Evolutionary conservation across 1,140 invertebrate species (phyloP).

Genomic region (Drosophila equinoxialis): DNA sequence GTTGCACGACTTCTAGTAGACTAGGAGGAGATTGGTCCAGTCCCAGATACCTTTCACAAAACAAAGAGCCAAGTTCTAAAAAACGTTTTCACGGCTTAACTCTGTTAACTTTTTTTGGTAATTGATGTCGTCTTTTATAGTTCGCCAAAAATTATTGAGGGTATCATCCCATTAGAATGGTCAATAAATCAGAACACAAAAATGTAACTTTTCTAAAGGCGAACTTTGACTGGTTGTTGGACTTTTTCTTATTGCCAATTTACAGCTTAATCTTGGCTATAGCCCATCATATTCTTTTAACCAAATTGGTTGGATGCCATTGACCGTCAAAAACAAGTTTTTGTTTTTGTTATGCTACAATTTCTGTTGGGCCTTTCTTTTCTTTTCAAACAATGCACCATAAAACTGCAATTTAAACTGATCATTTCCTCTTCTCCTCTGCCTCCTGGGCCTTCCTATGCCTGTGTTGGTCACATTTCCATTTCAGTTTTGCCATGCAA

Average conservation of each 20-base stretch:
- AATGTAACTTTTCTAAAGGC: not conserved
- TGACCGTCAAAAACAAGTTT: constrained; percentile 57
- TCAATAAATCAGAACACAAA: not conserved
- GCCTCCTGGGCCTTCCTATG: constrained; percentile 47
- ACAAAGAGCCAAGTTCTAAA: constrained; percentile 45
- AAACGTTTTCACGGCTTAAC: constrained; percentile 36
- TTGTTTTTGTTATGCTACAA: constrained; percentile 38
- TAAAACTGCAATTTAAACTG: constrained; percentile 55
- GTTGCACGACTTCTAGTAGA: constrained; percentile 43
- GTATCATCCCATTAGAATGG: not conserved
- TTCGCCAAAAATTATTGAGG: constrained; percentile 20
- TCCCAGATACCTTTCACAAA: constrained; percentile 58
- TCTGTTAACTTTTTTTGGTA: constrained; percentile 28
- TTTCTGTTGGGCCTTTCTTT: constrained; percentile 38
- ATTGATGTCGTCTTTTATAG: constrained; percentile 45
- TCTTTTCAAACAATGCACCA: constrained; percentile 62
- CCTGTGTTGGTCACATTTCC: constrained; percentile 25
- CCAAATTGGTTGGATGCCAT: constrained; percentile 43
- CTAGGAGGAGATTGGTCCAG: constrained; percentile 37
- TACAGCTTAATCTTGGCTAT: not conserved
- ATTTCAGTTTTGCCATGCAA: constrained; percentile 45
- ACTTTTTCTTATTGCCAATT: not conserved
- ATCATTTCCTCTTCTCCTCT: constrained; percentile 31
- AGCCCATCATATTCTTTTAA: not conserved
- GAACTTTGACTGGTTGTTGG: not conserved